A percentile compares a stretch with the other conserved stretches of the same genome.
These are phyloP conservation scores for Austrolebias charrua DNA, from an alignment of 2,797 vertebrate species.

Conservation along the genomic window DNA sequence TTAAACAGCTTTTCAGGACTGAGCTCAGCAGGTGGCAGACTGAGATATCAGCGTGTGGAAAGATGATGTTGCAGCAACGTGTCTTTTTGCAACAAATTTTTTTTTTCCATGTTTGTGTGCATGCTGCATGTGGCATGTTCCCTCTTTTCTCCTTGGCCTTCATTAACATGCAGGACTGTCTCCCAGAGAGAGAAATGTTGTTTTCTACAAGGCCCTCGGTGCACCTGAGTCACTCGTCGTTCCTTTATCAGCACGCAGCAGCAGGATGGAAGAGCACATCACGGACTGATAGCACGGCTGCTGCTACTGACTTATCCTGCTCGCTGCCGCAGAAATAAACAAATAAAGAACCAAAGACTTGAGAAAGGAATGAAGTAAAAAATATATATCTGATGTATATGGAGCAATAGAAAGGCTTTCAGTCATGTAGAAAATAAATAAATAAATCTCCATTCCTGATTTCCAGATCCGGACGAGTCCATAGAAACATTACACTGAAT, in stretches of 20 bases:
- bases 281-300: conserved; percentile 71
- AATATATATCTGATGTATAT: conserved; percentile 58
- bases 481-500: conserved; percentile 45
- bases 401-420: conserved; percentile 66
- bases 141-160: conserved; percentile 46
- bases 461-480: conserved; percentile 55
- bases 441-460: conserved; percentile 58
- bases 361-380: conserved; percentile 48
- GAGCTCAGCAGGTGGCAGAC: not conserved
- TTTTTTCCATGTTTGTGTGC: conserved; percentile 11
- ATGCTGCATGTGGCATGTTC: conserved; percentile 32
- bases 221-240: conserved; percentile 70
- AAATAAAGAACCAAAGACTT: conserved; percentile 68
- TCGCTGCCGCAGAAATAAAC: conserved; percentile 65
- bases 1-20: conserved; percentile 7
- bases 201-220: conserved; percentile 65
- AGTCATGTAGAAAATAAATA: conserved; percentile 48
- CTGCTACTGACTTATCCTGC: conserved; percentile 74
- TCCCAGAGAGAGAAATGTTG: conserved; percentile 69
- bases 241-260: conserved; percentile 78
- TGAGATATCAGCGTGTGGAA: not conserved
- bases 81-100: conserved; percentile 25
- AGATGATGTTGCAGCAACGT: conserved; percentile 4
- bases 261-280: conserved; percentile 78
- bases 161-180: conserved; percentile 68